Conservation (phyloP, 2,797 vertebrate genomes). For the Sebastes itinus region DNA sequence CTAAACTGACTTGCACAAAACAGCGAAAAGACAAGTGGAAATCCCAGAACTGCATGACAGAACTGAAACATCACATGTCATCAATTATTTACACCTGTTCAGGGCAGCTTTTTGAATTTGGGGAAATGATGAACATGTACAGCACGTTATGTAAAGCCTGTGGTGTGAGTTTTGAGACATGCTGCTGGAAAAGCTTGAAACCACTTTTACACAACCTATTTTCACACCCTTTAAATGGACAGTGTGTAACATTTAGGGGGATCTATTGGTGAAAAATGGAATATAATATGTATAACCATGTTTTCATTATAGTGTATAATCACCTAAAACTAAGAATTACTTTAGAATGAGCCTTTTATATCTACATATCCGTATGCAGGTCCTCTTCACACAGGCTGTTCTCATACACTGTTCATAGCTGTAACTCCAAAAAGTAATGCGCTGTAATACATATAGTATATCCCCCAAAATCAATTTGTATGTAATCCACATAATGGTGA, state of each 20-base stretch:
- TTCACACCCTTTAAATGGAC: background rate
- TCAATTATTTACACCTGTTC: conserved; percentile 33
- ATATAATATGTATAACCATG: too few species aligned
- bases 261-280: too few species aligned
- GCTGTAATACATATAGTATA: accelerated
- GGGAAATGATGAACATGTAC: background rate
- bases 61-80: conserved; percentile 1
- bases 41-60: conserved; percentile 23
- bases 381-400: too few species aligned
- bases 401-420: too few species aligned
- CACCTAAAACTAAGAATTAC: too few species aligned
- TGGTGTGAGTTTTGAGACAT: background rate
- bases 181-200: background rate
- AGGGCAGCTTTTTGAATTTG: background rate
- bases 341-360: too few species aligned
- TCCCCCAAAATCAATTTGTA: too few species aligned
- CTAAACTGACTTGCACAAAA: conserved; percentile 34
- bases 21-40: conserved; percentile 9
- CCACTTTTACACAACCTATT: background rate
- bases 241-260: too few species aligned
- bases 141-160: background rate
- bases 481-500: too few species aligned
- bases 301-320: too few species aligned
- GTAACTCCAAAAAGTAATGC: too few species aligned
- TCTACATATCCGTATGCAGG: too few species aligned